Percentiles rank a stretch among this genome's conserved stretches.
phyloP scores from a whole-genome alignment of 2,113 vertebrate species.

The Artemisiospiza belli region DNA sequence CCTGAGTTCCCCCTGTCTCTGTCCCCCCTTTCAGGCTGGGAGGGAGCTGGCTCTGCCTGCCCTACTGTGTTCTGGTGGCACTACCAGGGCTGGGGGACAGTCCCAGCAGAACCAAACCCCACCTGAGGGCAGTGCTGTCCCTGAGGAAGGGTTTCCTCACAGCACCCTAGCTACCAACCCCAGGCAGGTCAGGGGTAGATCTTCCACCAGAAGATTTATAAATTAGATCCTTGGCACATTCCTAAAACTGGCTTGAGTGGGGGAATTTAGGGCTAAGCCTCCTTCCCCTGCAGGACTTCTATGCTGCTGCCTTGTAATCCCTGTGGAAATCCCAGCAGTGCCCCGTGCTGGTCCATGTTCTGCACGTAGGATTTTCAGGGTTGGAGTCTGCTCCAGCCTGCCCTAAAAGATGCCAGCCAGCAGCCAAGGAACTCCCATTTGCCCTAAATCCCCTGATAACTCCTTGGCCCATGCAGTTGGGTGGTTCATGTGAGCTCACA shows the following conservation, averaged over 20 bases:
- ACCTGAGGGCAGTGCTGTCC: neutral
- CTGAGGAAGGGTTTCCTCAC: neutral
- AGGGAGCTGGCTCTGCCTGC: neutral
- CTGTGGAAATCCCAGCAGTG: neutral
- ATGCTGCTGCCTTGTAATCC: neutral
- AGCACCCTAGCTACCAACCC: neutral
- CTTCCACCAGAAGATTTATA: neutral
- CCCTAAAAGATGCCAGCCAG: neutral
- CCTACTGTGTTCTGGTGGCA: neutral
- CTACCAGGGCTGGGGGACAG: neutral
- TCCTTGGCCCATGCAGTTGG: neutral
- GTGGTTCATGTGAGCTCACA: neutral
- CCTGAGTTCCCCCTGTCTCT: neutral
- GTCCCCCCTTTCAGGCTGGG: neutral
- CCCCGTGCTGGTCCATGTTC: accelerated
- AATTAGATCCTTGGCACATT: neutral
- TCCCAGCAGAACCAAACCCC: neutral
- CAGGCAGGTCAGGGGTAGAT: neutral
- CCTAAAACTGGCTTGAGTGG: neutral
- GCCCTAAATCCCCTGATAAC: accelerated
- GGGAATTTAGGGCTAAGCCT: neutral
- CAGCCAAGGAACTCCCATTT: neutral
- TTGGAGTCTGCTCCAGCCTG: neutral
- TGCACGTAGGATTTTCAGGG: neutral
- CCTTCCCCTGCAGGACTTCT: neutral